Percentiles rank a stretch among this genome's conserved stretches.
Evolutionary conservation across 2,888 invertebrate species (phyloP).

Genomic region (Acanthosoma haemorrhoidale): DNA sequence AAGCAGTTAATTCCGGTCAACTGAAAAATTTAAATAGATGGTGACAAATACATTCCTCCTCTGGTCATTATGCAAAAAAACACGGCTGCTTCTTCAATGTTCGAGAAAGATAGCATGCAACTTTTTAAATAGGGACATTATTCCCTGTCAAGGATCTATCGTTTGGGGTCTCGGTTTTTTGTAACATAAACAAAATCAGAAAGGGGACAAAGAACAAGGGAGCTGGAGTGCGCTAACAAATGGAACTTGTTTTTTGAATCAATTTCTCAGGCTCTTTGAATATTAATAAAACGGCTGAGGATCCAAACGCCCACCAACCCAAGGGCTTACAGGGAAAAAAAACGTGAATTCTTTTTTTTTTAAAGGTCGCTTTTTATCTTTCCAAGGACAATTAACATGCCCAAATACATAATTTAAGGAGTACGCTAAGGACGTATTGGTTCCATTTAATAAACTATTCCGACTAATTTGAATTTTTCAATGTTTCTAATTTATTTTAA

Average conservation of each 20-base stretch:
- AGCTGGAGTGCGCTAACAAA: background rate
- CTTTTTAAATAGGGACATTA: background rate
- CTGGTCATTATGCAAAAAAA: background rate
- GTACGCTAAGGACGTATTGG: too few species aligned
- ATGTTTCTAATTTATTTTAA: too few species aligned
- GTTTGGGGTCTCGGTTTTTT: background rate
- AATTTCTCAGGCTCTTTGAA: background rate
- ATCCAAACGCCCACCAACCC: background rate
- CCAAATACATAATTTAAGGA: too few species aligned
- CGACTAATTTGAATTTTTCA: too few species aligned
- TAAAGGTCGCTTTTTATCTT: too few species aligned
- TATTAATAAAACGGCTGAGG: background rate
- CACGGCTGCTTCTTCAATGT: background rate
- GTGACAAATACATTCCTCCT: background rate
- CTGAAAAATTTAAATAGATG: background rate
- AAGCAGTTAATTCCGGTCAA: background rate
- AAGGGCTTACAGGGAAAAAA: too few species aligned
- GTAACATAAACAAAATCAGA: background rate
- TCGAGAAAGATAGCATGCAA: background rate
- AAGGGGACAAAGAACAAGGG: background rate
- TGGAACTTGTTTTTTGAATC: conserved; percentile 14
- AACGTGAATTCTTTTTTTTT: too few species aligned
- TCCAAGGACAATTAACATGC: too few species aligned
- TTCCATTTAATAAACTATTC: too few species aligned
- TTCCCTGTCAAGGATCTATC: background rate